Base-by-base conservation (phyloP, 64 coral and sea anemone genomes). In the Orbicella faveolata region DNA sequence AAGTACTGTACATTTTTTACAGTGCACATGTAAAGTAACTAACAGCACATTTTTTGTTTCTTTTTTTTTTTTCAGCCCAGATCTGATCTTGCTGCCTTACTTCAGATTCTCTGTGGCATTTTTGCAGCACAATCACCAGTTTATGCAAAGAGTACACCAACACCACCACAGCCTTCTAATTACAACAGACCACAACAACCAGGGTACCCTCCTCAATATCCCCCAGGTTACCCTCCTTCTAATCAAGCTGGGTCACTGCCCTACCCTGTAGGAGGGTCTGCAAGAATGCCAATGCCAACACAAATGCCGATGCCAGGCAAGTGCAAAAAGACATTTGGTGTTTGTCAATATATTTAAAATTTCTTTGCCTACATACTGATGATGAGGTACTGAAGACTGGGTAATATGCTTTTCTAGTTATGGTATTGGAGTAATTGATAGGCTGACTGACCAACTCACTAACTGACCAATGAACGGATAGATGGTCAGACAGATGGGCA, bases 71-170 rank as follows among this genome's bases (percentile, higher is more conserved):
- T 95, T 59, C 33, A 98, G 96, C 96, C 96, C 33, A 72, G 62
- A 64, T 98, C 93, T 89, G 96, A 98, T 76, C 77, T 98, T 21
- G 59, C 89, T 52, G 94, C 90, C 34, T 34, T 98, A 53, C 86
- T 98, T 51, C 96, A 98, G 76, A 83, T 98, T 63, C 52, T 98
- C 39, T 89, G 90, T 34, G 82, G 94, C 19, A 44, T 93, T 26
- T 98, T 98, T 91, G 96, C 96, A 19, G 93, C 95, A 61, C 76
- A 89, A 10, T 84, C 93, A 7, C 96, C 96, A 26, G 96, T 98
- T 9, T 98, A 95, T 91, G 36, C 96, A 64, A 93, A 87, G 51
- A 64, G 75, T 8, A 13, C 76, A 25, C 87, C 69, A 23, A 81
- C 86, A 30, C 80, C 90, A 36, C 88, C 86, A 69, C 93, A 73